Evolutionary conservation across 1,140 invertebrate genomes (phyloP).

Genomic region (Dermatophagoides farinae): DNA sequence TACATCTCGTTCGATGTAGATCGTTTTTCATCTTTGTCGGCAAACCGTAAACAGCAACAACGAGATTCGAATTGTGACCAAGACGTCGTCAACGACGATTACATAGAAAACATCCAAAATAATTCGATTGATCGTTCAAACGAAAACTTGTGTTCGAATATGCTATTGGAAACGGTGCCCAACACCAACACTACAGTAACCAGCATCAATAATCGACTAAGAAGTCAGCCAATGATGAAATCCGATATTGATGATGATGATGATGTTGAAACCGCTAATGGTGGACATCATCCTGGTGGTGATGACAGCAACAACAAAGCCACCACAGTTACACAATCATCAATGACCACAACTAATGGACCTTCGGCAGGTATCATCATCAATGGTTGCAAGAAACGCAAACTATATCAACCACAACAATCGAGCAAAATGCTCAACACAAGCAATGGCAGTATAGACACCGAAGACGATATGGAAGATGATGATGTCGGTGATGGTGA

Average conservation of each 20-base stretch:
- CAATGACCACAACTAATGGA: neutral
- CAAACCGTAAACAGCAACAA: neutral
- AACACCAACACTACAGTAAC: no score
- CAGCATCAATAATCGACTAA: no score
- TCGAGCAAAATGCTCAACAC: slow-evolving; percentile 36
- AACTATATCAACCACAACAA: slow-evolving; percentile 86
- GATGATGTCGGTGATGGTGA: slow-evolving; percentile 21
- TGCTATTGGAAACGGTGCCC: slow-evolving; percentile 31
- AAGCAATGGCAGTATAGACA: slow-evolving; percentile 36
- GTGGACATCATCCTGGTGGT: neutral
- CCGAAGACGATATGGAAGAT: neutral
- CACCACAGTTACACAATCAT: neutral
- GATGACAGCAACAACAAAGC: neutral
- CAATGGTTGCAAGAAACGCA: slow-evolving; percentile 83
- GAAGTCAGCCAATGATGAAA: no score
- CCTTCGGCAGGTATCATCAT: slow-evolving; percentile 7
- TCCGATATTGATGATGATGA: neutral
- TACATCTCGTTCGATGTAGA: neutral
- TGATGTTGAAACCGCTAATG: neutral
- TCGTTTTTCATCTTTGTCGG: neutral
- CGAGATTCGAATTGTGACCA: neutral
- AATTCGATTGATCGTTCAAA: no score
- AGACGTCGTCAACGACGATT: no score
- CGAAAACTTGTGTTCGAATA: slow-evolving; percentile 30
- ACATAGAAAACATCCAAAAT: no score